These are phyloP conservation scores for Fregetta grallaria DNA, from an alignment of 2,113 vertebrate genomes.

Conservation along the genomic window DNA sequence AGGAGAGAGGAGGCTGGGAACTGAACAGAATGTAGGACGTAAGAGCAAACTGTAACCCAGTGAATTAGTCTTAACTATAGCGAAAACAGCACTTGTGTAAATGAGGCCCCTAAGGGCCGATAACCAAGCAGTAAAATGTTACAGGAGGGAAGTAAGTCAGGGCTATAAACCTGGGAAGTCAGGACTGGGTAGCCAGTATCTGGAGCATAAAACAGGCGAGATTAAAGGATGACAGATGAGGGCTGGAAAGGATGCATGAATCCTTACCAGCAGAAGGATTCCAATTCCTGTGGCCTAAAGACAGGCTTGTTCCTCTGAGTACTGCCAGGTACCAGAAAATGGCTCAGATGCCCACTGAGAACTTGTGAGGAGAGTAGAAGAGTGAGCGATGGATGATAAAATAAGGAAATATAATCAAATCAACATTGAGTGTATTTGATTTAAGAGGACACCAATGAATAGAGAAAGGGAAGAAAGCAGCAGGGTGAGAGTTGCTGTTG, in stretches of 20 bases:
- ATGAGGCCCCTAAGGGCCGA: constrained; percentile 59
- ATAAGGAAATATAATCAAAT: constrained; percentile 58
- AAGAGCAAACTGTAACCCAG: constrained; percentile 39
- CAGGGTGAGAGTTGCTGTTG: constrained; percentile 43
- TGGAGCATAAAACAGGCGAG: constrained; percentile 30
- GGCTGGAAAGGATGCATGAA: not conserved
- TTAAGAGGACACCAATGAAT: constrained; percentile 58
- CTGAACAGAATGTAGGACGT: not conserved
- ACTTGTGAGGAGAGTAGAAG: not conserved
- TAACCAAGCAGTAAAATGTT: constrained; percentile 64
- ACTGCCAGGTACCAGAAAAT: not conserved
- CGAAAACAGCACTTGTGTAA: constrained; percentile 64
- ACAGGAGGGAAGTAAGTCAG: constrained; percentile 61
- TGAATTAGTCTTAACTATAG: constrained; percentile 68
- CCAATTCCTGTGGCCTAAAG: not conserved
- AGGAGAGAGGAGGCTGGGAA: not conserved
- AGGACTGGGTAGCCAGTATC: constrained; percentile 40
- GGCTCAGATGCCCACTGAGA: not conserved
- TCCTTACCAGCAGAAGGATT: not conserved
- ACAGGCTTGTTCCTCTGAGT: not conserved
- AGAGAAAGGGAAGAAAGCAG: constrained; percentile 9
- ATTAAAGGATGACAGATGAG: constrained; percentile 42
- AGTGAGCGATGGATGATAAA: constrained; percentile 25
- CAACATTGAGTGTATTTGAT: constrained; percentile 56
- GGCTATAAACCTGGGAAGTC: constrained; percentile 54